Percentiles rank a stretch among this genome's conserved stretches.
These are phyloP conservation scores for Drosophila ustulata DNA, from an alignment of 2,888 invertebrate genomes.

Conservation along the genomic window DNA sequence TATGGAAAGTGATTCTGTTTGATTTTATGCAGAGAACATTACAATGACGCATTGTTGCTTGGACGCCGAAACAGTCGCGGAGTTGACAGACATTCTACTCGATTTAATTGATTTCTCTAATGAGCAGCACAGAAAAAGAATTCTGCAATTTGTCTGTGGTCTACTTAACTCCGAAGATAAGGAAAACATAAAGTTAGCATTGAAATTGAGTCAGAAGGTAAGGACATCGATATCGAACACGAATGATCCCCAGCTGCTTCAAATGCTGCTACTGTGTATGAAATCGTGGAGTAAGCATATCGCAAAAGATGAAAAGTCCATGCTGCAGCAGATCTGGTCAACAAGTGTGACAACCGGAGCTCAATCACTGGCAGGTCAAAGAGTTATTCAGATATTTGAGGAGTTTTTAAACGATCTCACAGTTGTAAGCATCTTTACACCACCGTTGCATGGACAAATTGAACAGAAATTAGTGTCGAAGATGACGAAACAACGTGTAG, in stretches of 20 bases:
- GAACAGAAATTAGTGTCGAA: background rate
- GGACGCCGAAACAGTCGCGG: slow-evolving; percentile 1
- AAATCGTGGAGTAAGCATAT: slow-evolving; percentile 1
- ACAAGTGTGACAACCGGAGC: background rate
- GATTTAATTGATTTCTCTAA: slow-evolving; percentile 3
- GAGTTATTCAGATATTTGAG: background rate
- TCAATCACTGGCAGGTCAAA: background rate
- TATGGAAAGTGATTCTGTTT: too few species aligned
- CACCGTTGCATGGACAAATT: background rate
- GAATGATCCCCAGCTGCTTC: background rate
- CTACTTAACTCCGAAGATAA: slow-evolving; percentile 1
- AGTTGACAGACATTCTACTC: slow-evolving; percentile 1
- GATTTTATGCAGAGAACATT: background rate
- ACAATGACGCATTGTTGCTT: background rate
- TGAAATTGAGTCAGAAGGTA: background rate
- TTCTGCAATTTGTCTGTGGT: background rate
- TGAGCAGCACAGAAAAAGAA: background rate
- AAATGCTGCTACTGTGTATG: background rate
- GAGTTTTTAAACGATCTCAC: background rate
- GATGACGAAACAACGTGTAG: background rate
- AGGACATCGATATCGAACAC: background rate
- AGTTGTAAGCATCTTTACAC: background rate
- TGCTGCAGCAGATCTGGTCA: background rate
- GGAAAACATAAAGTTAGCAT: slow-evolving; percentile 3
- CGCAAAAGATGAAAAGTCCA: background rate